These are phyloP conservation scores for Nannobrachium achirus DNA, from an alignment of 2,113 vertebrate species.

Conservation along the genomic window DNA sequence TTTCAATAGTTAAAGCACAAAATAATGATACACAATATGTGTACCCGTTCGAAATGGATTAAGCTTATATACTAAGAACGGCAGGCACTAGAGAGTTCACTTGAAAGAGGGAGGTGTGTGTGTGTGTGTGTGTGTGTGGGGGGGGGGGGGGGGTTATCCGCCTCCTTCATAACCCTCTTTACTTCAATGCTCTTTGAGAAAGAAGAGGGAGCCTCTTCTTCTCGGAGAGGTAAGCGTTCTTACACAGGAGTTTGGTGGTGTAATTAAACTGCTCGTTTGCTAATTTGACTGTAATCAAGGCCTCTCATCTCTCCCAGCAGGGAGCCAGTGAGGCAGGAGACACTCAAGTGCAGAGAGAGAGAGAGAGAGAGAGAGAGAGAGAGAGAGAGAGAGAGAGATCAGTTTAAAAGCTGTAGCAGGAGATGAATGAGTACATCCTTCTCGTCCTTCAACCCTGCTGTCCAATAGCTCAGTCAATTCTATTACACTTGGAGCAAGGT, in stretches of 20 bases:
- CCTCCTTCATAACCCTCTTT: conserved; percentile 15
- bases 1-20: too few relatives aligned
- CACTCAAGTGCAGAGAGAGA: conserved; percentile 31
- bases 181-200: conserved; percentile 53
- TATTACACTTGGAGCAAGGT: too few relatives aligned
- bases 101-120: conserved; percentile 34
- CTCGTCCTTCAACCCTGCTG: too few relatives aligned
- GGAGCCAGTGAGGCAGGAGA: conserved; percentile 65
- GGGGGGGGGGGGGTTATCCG: conserved; percentile 22
- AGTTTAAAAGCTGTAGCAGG: too few relatives aligned
- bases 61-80: conserved; percentile 53
- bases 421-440: too few relatives aligned
- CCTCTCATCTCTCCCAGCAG: conserved; percentile 75
- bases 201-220: conserved; percentile 42
- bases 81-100: conserved; percentile 49
- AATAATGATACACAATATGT: too few relatives aligned
- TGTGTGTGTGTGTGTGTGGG: too few relatives aligned
- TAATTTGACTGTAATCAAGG: conserved; percentile 80
- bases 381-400: conserved; percentile 29
- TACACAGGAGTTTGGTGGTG: conserved; percentile 70
- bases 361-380: conserved; percentile 34
- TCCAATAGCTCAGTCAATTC: too few relatives aligned
- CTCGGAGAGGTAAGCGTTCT: conserved; percentile 70
- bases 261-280: conserved; percentile 80
- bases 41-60: too few relatives aligned